These are phyloP conservation scores for Uria lomvia DNA, from an alignment of 2,113 vertebrate genomes.

Conservation along the genomic window DNA sequence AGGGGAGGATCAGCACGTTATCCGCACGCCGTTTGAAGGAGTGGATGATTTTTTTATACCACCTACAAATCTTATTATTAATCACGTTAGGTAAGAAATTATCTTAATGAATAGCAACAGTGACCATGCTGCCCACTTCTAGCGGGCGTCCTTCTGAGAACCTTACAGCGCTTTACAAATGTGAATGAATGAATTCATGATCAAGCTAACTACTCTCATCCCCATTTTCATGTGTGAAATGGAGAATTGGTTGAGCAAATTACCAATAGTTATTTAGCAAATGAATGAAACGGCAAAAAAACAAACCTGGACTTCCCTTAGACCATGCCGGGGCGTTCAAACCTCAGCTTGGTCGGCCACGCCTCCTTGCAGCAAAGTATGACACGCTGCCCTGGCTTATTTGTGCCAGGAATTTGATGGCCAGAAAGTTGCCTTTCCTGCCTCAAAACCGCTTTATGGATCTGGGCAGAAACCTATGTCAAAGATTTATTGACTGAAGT, in stretches of 20 bases:
- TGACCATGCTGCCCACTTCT: neutral
- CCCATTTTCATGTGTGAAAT: neutral
- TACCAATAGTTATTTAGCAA: neutral
- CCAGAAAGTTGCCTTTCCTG: neutral
- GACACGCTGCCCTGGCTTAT: neutral
- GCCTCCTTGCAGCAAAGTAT: neutral
- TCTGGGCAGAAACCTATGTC: neutral
- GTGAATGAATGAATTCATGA: neutral
- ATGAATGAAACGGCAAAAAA: neutral
- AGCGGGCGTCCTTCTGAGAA: neutral
- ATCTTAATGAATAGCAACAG: neutral
- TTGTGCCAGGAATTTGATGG: neutral
- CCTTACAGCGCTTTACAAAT: neutral
- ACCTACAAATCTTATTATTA: conserved; percentile 96
- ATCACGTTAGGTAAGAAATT: conserved; percentile 87
- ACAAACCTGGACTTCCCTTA: neutral
- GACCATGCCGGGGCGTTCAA: rapidly evolving
- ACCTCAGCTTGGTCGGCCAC: neutral
- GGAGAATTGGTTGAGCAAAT: neutral
- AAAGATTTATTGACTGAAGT: neutral
- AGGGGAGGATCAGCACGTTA: conserved; percentile 79
- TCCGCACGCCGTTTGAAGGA: conserved; percentile 83
- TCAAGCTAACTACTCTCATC: neutral
- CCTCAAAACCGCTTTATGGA: neutral
- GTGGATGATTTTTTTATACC: conserved; percentile 93